Evolutionary conservation across 1,140 invertebrate species (phyloP), one percentile per base, ranked within the genome.

Genomic region (Ostrea denselamellosa): DNA sequence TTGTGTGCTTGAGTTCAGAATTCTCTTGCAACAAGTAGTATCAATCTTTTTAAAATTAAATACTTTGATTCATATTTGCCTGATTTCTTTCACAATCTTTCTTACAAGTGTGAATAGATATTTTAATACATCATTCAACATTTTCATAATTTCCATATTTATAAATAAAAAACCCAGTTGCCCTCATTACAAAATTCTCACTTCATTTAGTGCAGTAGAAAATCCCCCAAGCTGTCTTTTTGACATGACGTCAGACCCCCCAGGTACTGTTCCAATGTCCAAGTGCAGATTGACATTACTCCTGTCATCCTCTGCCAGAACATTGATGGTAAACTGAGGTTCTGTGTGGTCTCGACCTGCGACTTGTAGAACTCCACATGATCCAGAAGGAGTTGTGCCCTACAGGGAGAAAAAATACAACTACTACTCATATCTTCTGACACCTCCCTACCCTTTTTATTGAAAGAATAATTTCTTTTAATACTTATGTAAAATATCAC

Each of bases 211-310:
- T 17, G 85, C 84, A 7, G 86, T 87, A 14, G 85, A 87, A 7
- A 87, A 88, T n/a, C 91, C 91, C 34, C 91, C 91, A 10, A 92
- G 81, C 71, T 68, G 62, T 68, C 86, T 86, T 22, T 62, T 86
- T 0, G 85, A 68, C 51, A 90, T 56, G 8, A 90, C 86, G 85
- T 91, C 89, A 34, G 68, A 77, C 2, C 89, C 87, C 2, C 91
- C 91, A 10, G 89, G 89, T 14, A 53, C 58, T 19, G 90, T 90
- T 44, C 90, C 91, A 8, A 87, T 87, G 77, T 90, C 85, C 19
- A 90, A 5, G 8, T 51, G 54, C 8, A 91, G 54, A 25, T 62
- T 77, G 5, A 90, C 88, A 44, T 91, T 54, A 85, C 90, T 91
- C 44, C 81, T 87, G 87, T 92, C 91, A 88, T 92, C 91, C 8